Percentiles rank a stretch among this genome's conserved stretches.
Conservation (phyloP, 2,797 vertebrate species). For the Rhinella marina region DNA sequence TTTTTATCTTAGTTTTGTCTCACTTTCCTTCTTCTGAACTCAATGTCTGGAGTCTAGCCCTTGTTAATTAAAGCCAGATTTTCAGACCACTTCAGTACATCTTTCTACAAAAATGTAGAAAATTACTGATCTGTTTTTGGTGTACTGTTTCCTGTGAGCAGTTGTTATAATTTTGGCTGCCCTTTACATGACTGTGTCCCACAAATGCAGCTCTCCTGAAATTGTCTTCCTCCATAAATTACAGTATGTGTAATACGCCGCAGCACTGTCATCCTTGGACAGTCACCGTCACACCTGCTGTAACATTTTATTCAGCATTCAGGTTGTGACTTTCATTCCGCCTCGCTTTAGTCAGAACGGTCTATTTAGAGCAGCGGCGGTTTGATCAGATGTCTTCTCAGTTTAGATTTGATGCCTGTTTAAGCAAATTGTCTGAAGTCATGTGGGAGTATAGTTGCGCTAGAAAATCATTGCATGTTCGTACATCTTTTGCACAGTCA, state of each 20-base stretch:
- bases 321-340: slow-evolving; percentile 12
- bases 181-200: too few relatives aligned
- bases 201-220: background rate
- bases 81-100: too few relatives aligned
- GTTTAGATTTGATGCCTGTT: slow-evolving; percentile 10
- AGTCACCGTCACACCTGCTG: background rate
- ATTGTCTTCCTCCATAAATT: background rate
- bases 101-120: too few relatives aligned
- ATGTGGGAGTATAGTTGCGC: background rate
- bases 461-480: background rate
- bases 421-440: background rate
- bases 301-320: background rate
- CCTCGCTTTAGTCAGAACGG: background rate
- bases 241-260: background rate
- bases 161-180: too few relatives aligned
- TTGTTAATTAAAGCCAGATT: too few relatives aligned
- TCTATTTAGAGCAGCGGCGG: background rate
- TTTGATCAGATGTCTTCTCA: background rate
- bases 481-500: too few relatives aligned
- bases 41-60: too few relatives aligned
- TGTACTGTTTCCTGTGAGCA: too few relatives aligned
- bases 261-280: background rate
- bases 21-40: too few relatives aligned
- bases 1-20: too few relatives aligned
- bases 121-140: too few relatives aligned